These are phyloP conservation scores for Tragelaphus imberbis DNA, from an alignment of 2,113 vertebrate genomes.

Conservation along the genomic window DNA sequence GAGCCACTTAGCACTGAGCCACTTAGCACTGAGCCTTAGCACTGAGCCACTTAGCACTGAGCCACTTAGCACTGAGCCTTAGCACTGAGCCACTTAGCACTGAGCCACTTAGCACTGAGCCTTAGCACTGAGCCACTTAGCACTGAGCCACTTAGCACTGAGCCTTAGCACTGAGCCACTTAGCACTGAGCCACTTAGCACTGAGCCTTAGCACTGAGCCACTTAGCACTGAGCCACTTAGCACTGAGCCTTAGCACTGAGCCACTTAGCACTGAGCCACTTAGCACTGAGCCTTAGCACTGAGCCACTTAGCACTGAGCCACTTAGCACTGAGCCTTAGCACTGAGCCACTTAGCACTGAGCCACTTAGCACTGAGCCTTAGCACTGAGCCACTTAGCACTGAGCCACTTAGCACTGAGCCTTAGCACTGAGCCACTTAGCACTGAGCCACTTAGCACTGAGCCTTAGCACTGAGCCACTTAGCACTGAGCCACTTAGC, in stretches of 20 bases:
- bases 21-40: no score
- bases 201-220: no score
- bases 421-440: neutral
- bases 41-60: neutral
- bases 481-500: neutral
- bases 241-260: no score
- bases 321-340: no score
- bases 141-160: neutral
- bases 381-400: no score
- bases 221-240: neutral
- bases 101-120: neutral
- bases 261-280: neutral
- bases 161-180: no score
- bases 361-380: neutral
- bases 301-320: neutral
- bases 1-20: neutral
- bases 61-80: neutral
- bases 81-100: neutral
- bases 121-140: no score
- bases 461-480: no score
- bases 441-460: neutral
- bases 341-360: neutral
- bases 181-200: neutral
- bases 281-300: no score
- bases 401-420: neutral